These are phyloP conservation scores for Lymantria dispar DNA, from an alignment of 2,888 invertebrate genomes.

Conservation along the genomic window DNA sequence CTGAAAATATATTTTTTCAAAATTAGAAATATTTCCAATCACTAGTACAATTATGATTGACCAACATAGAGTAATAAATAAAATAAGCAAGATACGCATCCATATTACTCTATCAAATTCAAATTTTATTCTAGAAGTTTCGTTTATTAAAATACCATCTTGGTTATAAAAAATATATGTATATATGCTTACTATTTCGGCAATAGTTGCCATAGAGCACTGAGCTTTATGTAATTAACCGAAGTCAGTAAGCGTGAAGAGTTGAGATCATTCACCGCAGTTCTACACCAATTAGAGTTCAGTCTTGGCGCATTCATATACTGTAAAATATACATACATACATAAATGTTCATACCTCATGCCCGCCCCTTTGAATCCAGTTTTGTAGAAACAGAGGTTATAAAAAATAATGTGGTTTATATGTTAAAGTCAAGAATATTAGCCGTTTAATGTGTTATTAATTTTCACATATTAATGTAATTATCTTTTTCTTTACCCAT, in stretches of 20 bases:
- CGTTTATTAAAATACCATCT: constrained; percentile 29
- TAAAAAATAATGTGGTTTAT: neutral
- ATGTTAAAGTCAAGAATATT: neutral
- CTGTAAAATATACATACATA: neutral
- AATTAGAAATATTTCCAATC: neutral
- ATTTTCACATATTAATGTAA: no score
- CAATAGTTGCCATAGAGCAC: constrained; percentile 57
- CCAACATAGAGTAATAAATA: neutral
- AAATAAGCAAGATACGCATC: neutral
- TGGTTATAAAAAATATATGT: constrained; percentile 33
- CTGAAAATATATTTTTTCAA: neutral
- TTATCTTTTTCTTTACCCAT: no score
- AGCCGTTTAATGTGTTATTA: no score
- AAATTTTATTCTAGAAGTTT: neutral
- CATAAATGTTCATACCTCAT: neutral
- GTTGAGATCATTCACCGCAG: constrained; percentile 43
- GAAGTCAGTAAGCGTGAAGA: constrained; percentile 60
- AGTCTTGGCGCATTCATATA: neutral
- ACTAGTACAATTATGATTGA: neutral
- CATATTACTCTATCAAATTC: neutral
- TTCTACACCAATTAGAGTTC: constrained; percentile 28
- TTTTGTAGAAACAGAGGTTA: neutral
- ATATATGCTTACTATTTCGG: constrained; percentile 34
- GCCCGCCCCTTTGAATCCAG: neutral
- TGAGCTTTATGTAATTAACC: constrained; percentile 56